Evolutionary conservation across 2,888 invertebrate genomes (phyloP).

Genomic region (Homarus gammarus): DNA sequence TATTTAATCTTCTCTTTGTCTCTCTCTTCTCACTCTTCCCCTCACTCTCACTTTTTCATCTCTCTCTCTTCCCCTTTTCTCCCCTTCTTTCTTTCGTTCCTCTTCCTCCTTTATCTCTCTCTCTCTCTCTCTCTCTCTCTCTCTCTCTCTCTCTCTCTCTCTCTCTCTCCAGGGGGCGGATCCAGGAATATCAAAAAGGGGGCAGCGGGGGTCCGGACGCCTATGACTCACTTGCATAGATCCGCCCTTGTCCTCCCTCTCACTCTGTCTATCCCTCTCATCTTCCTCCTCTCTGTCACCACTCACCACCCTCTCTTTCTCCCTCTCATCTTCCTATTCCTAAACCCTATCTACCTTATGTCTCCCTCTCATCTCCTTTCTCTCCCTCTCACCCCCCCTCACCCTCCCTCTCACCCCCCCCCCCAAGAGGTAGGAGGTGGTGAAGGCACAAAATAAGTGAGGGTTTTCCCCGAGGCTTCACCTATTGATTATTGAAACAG

Average conservation of each 20-base stretch:
- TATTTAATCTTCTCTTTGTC: neutral
- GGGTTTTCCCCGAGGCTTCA: too few species aligned
- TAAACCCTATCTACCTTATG: too few species aligned
- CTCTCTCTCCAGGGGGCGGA: neutral
- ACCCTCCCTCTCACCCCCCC: too few species aligned
- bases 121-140: neutral
- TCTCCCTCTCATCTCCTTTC: too few species aligned
- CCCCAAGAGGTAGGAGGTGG: too few species aligned
- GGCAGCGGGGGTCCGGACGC: neutral
- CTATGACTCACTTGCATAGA: neutral
- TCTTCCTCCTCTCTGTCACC: too few species aligned
- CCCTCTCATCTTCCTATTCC: too few species aligned
- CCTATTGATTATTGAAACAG: too few species aligned
- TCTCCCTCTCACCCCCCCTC: too few species aligned
- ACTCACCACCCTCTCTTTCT: too few species aligned
- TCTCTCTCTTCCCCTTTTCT: neutral
- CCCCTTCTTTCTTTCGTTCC: neutral
- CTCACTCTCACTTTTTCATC: slow-evolving; percentile 1
- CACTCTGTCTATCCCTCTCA: neutral
- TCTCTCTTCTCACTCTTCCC: neutral
- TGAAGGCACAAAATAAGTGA: too few species aligned
- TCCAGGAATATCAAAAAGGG: neutral
- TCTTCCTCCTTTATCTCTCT: neutral
- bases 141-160: neutral
- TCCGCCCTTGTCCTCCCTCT: neutral